Base-by-base conservation (phyloP, 2,113 vertebrate species). In the Dendropsophus ebraccatus region DNA sequence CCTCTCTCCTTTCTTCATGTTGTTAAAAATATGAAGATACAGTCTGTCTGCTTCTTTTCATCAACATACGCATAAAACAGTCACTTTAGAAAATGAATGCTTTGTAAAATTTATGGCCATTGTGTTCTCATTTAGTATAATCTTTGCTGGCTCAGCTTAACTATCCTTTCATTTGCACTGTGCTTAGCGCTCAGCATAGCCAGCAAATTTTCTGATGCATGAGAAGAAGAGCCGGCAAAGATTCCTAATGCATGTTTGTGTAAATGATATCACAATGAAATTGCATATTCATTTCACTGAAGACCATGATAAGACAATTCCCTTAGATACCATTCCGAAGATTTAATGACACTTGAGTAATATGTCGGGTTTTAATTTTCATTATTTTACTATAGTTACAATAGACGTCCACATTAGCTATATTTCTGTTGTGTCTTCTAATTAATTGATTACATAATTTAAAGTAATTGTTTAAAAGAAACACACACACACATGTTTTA, bases 31-130 rank as follows among this genome's bases (percentile, higher is more conserved):
- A 87, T 81, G 35, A 89, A 90, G 45, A 91, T 83, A 87, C 87
- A 86, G 81, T 90, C 90, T 81, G 73, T 90, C 89, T 90, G 86
- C 88, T 92, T 91, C 89, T 91, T 92, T 89, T 88, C 83, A 91
- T 93, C 93, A 93, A 87, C 88, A 91, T 83, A 93, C 88, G 87
- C 91, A 92, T 91, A 94, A 94, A 93, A 79, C 88, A 92, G 88
- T 92, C 89, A 85, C 89, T 93, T 92, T 87, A 91, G 91, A 92
- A 94, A 94, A 93, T 91, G 90, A 94, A 91, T 86, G 84, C 85
- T 91, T 89, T 88, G 88, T 90, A 89, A 91, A 93, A 94, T 94
- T 92, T 93, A 93, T 90, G 90, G 91, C 87, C 83, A 58, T 47
- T 89, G 69, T 90, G 88, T 88, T 92, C 90, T 92, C 90, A 93